Percentiles rank a stretch among this genome's conserved stretches.
Evolutionary conservation across 2,888 invertebrate species (phyloP).

Genomic region (Harpalus rufipes): DNA sequence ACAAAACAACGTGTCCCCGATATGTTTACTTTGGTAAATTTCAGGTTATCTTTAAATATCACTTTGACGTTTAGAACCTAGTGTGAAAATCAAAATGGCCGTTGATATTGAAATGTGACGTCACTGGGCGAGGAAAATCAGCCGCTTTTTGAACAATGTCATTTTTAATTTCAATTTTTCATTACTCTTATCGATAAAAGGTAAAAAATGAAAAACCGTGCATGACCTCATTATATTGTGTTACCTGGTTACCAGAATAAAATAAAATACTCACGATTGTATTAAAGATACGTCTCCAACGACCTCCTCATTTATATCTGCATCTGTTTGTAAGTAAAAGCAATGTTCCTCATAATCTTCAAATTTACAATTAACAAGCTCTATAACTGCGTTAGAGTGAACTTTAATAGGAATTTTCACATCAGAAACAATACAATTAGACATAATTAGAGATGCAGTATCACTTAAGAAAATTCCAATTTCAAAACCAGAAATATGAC

Average conservation of each 20-base stretch:
- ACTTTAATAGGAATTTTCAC: slow-evolving; percentile 21
- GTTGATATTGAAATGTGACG: no score
- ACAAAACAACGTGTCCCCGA: no score
- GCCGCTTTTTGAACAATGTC: no score
- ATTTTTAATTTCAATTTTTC: no score
- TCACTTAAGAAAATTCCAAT: slow-evolving; percentile 33
- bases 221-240: no score
- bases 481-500: slow-evolving; percentile 77
- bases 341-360: slow-evolving; percentile 78
- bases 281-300: slow-evolving; percentile 73
- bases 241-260: not conserved
- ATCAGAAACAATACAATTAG: slow-evolving; percentile 41
- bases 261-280: slow-evolving; percentile 72
- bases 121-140: no score
- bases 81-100: no score
- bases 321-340: slow-evolving; percentile 78
- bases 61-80: no score
- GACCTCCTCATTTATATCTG: slow-evolving; percentile 70
- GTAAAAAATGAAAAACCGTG: no score
- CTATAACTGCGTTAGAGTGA: not conserved
- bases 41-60: no score
- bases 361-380: slow-evolving; percentile 60
- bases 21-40: no score
- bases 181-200: no score
- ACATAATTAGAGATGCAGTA: slow-evolving; percentile 3